Conservation (phyloP, 2,888 invertebrate species). For the Deroplatys truncata region DNA sequence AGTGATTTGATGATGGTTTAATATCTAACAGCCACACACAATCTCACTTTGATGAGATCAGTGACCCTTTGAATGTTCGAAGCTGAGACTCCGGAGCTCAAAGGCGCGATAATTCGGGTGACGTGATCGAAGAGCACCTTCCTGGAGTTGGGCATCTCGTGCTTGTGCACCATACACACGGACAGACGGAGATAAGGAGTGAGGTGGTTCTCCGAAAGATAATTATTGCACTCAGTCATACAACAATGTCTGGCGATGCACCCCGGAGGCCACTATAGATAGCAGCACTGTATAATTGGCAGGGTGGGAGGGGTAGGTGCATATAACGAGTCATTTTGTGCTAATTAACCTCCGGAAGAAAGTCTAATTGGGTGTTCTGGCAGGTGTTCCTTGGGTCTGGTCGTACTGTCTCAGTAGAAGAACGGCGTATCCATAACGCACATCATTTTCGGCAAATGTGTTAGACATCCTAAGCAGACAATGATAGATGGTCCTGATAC, state of each 20-base stretch:
- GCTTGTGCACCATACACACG: background rate
- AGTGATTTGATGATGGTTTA: too few relatives aligned
- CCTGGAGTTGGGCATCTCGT: background rate
- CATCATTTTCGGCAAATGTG: background rate
- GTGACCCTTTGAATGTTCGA: too few relatives aligned
- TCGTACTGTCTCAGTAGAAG: background rate
- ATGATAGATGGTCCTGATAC: too few relatives aligned
- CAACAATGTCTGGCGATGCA: background rate
- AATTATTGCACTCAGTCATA: background rate
- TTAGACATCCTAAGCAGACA: too few relatives aligned
- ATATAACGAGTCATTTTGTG: constrained; percentile 5
- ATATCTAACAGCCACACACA: too few relatives aligned
- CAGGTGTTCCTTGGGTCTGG: background rate
- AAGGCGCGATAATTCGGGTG: too few relatives aligned
- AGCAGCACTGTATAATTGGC: background rate
- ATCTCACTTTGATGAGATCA: too few relatives aligned
- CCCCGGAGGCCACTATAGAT: background rate
- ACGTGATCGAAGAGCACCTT: background rate
- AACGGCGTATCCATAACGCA: background rate
- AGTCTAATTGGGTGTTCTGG: background rate
- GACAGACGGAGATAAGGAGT: background rate
- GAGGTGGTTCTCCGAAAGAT: background rate
- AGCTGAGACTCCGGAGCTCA: too few relatives aligned
- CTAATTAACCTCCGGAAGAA: constrained; percentile 3
- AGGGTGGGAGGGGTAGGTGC: background rate